Evolutionary conservation across 2,113 vertebrate genomes (phyloP).

Genomic region (Cheilinus undulatus): DNA sequence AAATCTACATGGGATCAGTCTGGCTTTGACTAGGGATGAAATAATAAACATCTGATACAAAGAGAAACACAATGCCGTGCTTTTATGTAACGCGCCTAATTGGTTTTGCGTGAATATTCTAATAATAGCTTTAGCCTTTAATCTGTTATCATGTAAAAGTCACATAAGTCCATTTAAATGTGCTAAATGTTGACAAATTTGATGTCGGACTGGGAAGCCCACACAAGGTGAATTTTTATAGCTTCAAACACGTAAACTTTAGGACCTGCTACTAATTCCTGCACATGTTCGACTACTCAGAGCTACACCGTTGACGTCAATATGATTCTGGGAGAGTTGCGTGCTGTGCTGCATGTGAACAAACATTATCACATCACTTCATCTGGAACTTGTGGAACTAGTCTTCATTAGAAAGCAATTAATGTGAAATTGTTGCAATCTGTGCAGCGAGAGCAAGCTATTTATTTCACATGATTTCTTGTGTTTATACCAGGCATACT

Average conservation of each 20-base stretch:
- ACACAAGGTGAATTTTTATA: background rate
- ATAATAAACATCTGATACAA: background rate
- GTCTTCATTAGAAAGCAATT: conserved; percentile 20
- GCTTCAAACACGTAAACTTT: background rate
- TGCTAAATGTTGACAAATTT: too few species aligned
- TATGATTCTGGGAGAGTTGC: conserved; percentile 14
- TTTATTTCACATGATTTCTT: background rate
- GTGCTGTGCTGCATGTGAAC: conserved; percentile 13
- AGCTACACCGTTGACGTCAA: background rate
- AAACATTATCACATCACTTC: background rate
- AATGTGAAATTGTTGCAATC: conserved; percentile 13
- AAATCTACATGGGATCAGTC: too few species aligned
- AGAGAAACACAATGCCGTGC: background rate
- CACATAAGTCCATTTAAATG: background rate
- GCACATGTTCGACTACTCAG: too few species aligned
- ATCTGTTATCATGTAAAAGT: too few species aligned
- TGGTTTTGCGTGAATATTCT: too few species aligned
- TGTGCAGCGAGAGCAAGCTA: background rate
- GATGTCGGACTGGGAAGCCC: background rate
- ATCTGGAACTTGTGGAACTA: background rate
- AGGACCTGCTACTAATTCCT: background rate
- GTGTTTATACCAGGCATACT: conserved; percentile 1
- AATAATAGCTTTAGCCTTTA: too few species aligned
- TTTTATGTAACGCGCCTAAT: too few species aligned
- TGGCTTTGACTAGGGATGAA: background rate